Percentiles rank a stretch among this genome's conserved stretches.
Conservation (phyloP, 2,888 invertebrate species). For the Conomelus anceps region DNA sequence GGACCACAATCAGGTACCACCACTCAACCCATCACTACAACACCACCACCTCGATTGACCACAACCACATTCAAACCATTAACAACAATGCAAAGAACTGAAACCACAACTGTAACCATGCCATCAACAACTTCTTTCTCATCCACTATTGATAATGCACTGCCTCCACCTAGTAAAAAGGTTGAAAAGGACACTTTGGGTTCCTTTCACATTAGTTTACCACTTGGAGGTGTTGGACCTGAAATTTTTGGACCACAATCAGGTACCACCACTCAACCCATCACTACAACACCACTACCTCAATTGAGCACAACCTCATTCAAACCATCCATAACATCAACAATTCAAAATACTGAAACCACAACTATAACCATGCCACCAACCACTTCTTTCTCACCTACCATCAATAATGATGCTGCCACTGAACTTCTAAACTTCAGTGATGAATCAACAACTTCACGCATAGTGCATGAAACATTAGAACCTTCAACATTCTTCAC, state of each 20-base stretch:
- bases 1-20: too few species aligned
- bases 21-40: neutral
- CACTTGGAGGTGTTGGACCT: slow-evolving; percentile 30
- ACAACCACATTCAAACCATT: neutral
- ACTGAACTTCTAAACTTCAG: neutral
- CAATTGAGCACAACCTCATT: slow-evolving; percentile 1
- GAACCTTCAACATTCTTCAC: neutral
- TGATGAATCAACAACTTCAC: neutral
- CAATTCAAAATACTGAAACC: neutral
- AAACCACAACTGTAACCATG: neutral
- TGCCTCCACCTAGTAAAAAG: slow-evolving; percentile 26
- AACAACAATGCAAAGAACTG: neutral
- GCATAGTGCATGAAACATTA: neutral
- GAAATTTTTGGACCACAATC: too few species aligned
- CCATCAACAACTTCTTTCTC: neutral
- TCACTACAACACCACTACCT: neutral
- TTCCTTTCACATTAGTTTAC: slow-evolving; percentile 36
- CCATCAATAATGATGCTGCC: too few species aligned
- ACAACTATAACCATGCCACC: neutral
- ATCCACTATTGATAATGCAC: too few species aligned
- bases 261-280: neutral
- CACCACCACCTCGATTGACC: slow-evolving; percentile 1
- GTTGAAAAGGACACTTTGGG: slow-evolving; percentile 29
- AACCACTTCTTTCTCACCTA: neutral
- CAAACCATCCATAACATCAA: neutral